These are phyloP conservation scores for Yasuhikotakia modesta DNA, from an alignment of 2,797 vertebrate genomes.

Conservation along the genomic window DNA sequence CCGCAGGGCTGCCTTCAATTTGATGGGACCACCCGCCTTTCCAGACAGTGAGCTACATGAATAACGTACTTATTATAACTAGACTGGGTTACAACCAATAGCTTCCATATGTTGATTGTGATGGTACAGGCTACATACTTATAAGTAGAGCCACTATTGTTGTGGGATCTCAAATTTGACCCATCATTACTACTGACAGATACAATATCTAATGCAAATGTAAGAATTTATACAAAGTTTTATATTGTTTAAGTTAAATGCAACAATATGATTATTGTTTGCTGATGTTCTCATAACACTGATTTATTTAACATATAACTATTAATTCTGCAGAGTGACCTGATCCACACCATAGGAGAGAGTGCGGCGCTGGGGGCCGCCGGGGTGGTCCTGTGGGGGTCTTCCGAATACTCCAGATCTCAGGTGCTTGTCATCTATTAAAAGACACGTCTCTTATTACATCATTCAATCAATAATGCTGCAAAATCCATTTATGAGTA, in stretches of 20 bases:
- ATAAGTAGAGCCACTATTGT: background rate
- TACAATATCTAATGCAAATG: no score
- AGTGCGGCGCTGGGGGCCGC: slow-evolving; percentile 82
- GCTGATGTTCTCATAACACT: no score
- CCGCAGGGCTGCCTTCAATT: slow-evolving; percentile 36
- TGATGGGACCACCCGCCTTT: slow-evolving; percentile 40
- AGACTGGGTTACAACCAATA: slow-evolving; percentile 24
- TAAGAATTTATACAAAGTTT: no score
- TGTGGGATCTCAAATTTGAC: background rate
- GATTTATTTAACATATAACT: background rate
- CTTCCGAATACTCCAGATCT: slow-evolving; percentile 76
- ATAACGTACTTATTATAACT: slow-evolving; percentile 32
- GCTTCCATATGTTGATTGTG: slow-evolving; percentile 44
- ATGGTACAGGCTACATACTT: background rate
- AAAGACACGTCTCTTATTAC: background rate
- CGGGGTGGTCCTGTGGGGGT: slow-evolving; percentile 89
- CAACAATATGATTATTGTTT: no score
- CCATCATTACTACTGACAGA: no score
- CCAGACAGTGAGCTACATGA: slow-evolving; percentile 34
- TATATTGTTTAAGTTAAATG: no score
- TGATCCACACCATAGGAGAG: slow-evolving; percentile 87
- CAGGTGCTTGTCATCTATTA: slow-evolving; percentile 65
- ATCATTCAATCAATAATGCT: background rate
- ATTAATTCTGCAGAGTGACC: slow-evolving; percentile 77
- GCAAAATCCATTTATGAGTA: background rate